These are phyloP conservation scores for Patella depressa DNA, from an alignment of 2,888 invertebrate species.

Conservation along the genomic window DNA sequence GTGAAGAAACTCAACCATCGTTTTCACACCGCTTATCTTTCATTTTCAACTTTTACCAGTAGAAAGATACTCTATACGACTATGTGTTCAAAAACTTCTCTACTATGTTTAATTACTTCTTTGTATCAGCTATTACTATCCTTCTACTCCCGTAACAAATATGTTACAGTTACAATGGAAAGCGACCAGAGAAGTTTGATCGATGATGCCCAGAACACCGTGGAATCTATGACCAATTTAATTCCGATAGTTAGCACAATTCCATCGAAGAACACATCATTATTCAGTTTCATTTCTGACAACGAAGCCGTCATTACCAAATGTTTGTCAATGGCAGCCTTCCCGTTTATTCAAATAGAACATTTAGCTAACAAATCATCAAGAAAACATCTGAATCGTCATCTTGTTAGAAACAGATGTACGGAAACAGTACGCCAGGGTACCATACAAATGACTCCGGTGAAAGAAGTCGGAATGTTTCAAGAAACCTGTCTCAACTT, in stretches of 20 bases:
- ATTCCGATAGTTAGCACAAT: not conserved
- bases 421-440: not conserved
- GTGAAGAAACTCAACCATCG: not conserved
- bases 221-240: not conserved
- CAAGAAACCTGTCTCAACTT: not conserved
- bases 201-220: not conserved
- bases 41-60: constrained; percentile 1
- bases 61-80: not conserved
- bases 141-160: not conserved
- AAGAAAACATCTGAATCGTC: not conserved
- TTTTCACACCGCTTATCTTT: not conserved
- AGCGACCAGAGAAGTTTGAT: not conserved
- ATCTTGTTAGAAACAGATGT: not conserved
- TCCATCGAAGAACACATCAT: not conserved
- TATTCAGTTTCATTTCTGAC: not conserved
- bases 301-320: not conserved
- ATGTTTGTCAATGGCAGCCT: not conserved
- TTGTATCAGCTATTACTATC: not conserved
- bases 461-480: not conserved
- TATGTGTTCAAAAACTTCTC: not conserved
- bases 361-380: not conserved
- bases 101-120: not conserved
- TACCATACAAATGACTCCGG: not conserved
- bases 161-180: not conserved
- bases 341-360: not conserved